Evolutionary conservation across 2,888 invertebrate species (phyloP).

Genomic region (Lamproptera curius): DNA sequence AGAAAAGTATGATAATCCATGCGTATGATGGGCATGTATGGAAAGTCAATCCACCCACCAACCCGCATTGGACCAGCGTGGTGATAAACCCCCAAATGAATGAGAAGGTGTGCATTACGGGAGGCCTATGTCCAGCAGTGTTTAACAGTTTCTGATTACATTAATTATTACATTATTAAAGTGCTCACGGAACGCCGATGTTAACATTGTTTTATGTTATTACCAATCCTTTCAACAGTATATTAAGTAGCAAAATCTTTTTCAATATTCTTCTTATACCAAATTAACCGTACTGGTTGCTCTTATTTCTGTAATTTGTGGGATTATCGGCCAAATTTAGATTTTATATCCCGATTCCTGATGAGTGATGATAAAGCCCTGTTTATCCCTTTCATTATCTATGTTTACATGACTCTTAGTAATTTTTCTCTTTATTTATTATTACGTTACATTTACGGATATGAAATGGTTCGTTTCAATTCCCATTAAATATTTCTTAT

Average conservation of each 20-base stretch:
- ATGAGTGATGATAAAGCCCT: background rate
- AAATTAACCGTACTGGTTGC: conserved; percentile 19
- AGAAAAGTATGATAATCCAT: too few relatives aligned
- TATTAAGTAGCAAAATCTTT: conserved; percentile 19
- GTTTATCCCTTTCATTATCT: background rate
- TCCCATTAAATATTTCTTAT: too few relatives aligned
- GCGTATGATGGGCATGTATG: too few relatives aligned
- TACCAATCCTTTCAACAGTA: conserved; percentile 20
- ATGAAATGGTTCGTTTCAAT: too few relatives aligned
- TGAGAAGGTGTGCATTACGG: background rate
- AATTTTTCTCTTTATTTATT: too few relatives aligned
- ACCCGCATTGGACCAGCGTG: too few relatives aligned
- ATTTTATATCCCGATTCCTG: conserved; percentile 3
- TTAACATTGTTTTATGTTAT: conserved; percentile 19
- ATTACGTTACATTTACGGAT: too few relatives aligned
- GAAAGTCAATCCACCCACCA: background rate
- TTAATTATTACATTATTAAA: conserved; percentile 7
- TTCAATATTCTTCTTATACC: conserved; percentile 15
- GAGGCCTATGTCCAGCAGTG: too few relatives aligned
- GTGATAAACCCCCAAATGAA: background rate
- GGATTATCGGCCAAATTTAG: too few relatives aligned
- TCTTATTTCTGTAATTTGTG: conserved; percentile 15
- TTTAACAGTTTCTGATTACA: too few relatives aligned
- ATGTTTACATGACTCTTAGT: too few relatives aligned
- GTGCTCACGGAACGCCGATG: conserved; percentile 6